Percentiles rank a stretch among this genome's conserved stretches.
phyloP scores from a whole-genome alignment of 2,797 vertebrate species.

The Nothura maculosa region DNA sequence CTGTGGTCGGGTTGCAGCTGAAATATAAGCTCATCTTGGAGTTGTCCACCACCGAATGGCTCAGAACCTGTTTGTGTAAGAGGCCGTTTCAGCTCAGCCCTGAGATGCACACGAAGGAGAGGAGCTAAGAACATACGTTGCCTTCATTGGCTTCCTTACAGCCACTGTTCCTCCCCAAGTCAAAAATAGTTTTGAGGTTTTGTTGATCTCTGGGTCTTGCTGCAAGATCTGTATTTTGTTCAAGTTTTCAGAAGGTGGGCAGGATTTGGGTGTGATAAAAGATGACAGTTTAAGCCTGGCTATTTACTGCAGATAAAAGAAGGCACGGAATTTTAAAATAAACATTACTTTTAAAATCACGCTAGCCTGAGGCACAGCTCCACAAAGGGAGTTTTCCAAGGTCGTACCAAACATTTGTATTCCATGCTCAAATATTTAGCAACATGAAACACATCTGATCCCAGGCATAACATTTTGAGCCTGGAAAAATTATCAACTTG shows the following conservation, averaged over 20 bases:
- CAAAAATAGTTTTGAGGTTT: neutral
- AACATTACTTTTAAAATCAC: slow-evolving; percentile 17
- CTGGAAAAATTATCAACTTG: neutral
- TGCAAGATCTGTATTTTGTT: neutral
- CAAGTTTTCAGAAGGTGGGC: neutral
- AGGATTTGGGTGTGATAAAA: neutral
- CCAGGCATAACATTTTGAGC: slow-evolving; percentile 11
- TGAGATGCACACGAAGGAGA: neutral
- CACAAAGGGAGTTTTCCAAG: slow-evolving; percentile 18
- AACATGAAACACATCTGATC: neutral
- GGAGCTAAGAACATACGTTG: neutral
- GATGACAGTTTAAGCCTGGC: neutral
- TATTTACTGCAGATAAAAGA: slow-evolving; percentile 48
- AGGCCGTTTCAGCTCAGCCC: neutral
- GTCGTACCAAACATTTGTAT: neutral
- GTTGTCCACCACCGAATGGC: neutral
- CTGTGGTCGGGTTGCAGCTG: neutral
- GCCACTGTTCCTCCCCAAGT: neutral
- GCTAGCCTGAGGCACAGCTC: slow-evolving; percentile 36
- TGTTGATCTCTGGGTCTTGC: neutral
- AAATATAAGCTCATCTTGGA: neutral
- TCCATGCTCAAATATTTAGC: slow-evolving; percentile 30
- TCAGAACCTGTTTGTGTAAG: fast-evolving
- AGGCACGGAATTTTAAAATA: slow-evolving; percentile 43
- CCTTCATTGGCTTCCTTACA: fast-evolving